Evolutionary conservation across 2,888 invertebrate species (phyloP), one percentile per base, ranked within the genome.

Genomic region (Myopa tessellatipennis): DNA sequence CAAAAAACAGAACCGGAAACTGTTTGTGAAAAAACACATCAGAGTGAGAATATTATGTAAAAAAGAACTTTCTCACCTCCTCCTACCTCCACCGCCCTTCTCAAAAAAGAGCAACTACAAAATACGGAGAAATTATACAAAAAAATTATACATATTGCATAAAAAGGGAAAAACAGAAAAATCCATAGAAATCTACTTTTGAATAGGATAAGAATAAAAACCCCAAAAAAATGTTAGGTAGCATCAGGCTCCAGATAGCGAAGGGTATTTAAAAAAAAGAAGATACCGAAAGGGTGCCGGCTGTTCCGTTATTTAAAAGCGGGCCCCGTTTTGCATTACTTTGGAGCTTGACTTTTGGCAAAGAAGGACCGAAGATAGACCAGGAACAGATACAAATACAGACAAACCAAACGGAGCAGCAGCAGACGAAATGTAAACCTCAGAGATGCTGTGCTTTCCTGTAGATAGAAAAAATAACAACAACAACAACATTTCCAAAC

Each of bases 41-140:
- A 10, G 45, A 55, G 34, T 34, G 61, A 45, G 61, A 26, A 73
- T 18, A 50, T 73, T 73, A 61, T 73, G 61, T 40, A 40, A 73
- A 73, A 73, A 14, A 63, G 4, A 18, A 45, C 45, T 45, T 45
- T 0, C 1, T 3, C 45, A 45, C 45, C 40, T 10, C 6, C 45
- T 6, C 45, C 3, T 8, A 1, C 45, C 45, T 45, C 45, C 45
- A 45, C 6, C 45, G 45, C 3, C 45, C 45, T 45, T 6, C 10
- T 45, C 10, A 8, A 45, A 45, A 45, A 45, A 45, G n/a, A 45
- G 45, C 45, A 6, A 45, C 45, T 3, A 45, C 45, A 45, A 45
- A 45, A 45, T 26, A 2, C 26, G 26, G 26, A 60, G 7, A 63
- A 63, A 63, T 12, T 26, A 63, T 63, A 26, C 26, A 63, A 45